Conservation (phyloP, 2,113 vertebrate genomes). For the Sciurus niger region DNA sequence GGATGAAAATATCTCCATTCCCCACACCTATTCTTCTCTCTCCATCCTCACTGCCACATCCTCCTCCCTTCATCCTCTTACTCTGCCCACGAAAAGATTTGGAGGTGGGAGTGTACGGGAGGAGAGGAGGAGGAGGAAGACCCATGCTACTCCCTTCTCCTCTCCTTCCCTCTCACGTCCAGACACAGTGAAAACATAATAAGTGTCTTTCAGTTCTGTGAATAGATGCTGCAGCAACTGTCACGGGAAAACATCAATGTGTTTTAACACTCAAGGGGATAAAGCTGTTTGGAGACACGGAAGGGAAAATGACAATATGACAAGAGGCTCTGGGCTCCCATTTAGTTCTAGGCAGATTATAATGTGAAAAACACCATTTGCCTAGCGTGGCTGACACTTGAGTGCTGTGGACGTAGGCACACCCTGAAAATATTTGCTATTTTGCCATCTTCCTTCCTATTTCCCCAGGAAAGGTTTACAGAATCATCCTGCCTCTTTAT, state of each 20-base stretch:
- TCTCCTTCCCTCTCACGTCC: neutral
- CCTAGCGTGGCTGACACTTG: neutral
- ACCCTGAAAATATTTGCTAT: neutral
- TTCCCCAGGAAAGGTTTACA: constrained; percentile 33
- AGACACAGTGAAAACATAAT: constrained; percentile 40
- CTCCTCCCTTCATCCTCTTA: neutral
- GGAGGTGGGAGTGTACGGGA: neutral
- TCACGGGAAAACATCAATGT: constrained; percentile 25
- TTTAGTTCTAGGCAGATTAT: constrained; percentile 3
- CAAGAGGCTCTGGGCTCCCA: neutral
- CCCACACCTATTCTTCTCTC: too few relatives aligned
- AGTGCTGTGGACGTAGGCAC: neutral
- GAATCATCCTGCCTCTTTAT: constrained; percentile 61
- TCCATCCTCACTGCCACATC: neutral
- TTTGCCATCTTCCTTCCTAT: constrained; percentile 18
- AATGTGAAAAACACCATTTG: constrained; percentile 58
- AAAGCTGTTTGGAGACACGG: neutral
- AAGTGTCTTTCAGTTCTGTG: constrained; percentile 22
- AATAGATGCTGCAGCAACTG: neutral
- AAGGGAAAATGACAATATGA: constrained; percentile 37
- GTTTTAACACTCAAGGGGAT: constrained; percentile 9
- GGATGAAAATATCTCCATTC: neutral
- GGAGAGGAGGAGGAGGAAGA: too few relatives aligned
- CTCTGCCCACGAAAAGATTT: neutral
- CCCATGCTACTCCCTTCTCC: neutral